Percentiles rank a stretch among this genome's conserved stretches.
Conservation (phyloP, 2,888 invertebrate species). For the Cerceris ruficornis region DNA sequence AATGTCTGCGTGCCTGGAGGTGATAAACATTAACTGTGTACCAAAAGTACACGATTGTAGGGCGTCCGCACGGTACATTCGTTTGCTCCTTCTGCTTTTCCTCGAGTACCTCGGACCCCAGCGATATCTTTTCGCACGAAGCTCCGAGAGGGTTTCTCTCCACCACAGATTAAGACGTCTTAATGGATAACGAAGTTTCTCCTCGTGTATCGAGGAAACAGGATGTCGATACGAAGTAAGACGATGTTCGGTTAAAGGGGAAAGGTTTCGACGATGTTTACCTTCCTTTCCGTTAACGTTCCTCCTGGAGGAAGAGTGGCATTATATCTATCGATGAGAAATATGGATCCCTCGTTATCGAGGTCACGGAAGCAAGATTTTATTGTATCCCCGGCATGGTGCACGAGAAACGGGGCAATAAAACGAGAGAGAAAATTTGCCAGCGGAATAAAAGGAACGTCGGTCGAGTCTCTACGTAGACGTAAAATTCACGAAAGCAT, state of each 20-base stretch:
- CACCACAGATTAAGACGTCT: constrained; percentile 39
- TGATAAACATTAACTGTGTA: constrained; percentile 66
- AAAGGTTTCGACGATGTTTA: constrained; percentile 5
- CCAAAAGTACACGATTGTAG: constrained; percentile 53
- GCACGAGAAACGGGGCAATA: background rate
- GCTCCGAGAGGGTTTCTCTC: background rate
- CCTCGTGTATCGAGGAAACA: constrained; percentile 32
- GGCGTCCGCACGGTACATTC: constrained; percentile 22
- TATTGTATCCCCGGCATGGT: background rate
- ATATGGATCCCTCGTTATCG: background rate
- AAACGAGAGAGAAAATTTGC: background rate
- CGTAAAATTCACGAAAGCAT: constrained; percentile 23
- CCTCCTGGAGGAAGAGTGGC: background rate
- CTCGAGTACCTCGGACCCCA: constrained; percentile 12
- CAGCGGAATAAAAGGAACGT: constrained; percentile 24
- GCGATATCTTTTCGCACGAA: constrained; percentile 14
- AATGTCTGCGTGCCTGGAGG: constrained; percentile 31
- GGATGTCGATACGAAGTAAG: constrained; percentile 30
- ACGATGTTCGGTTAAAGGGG: constrained; percentile 21
- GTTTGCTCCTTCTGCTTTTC: background rate
- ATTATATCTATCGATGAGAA: background rate
- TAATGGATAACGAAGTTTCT: constrained; percentile 42
- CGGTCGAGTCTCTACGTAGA: constrained; percentile 4
- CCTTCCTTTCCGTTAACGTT: background rate
- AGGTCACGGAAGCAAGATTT: constrained; percentile 1